Percentiles rank a stretch among this genome's conserved stretches.
Evolutionary conservation across 2,888 invertebrate species (phyloP).

Genomic region (Chloromyia formosa): DNA sequence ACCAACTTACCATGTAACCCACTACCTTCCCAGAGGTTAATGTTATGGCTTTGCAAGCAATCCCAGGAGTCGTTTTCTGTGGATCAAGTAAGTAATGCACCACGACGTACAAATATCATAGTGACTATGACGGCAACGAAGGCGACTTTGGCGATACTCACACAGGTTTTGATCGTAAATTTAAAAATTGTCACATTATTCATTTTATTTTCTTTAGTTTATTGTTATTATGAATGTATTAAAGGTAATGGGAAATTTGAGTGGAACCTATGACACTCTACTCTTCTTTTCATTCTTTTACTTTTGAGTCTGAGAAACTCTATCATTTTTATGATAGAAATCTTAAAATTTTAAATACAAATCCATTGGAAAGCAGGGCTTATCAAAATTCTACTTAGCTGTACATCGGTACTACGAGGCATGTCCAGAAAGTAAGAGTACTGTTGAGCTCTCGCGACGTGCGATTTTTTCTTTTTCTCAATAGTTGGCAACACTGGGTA

Average conservation of each 20-base stretch:
- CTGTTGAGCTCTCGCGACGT: too few relatives aligned
- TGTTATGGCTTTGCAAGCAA: constrained; percentile 23
- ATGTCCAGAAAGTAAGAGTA: too few relatives aligned
- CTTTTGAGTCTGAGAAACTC: too few relatives aligned
- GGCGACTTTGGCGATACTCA: constrained; percentile 8
- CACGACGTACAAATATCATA: constrained; percentile 9
- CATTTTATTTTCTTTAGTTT: constrained; percentile 56
- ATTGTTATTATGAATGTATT: constrained; percentile 13
- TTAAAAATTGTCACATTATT: constrained; percentile 64
- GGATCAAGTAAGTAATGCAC: background rate
- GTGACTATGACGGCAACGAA: background rate
- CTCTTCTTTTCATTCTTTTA: too few relatives aligned
- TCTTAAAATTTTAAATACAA: too few relatives aligned
- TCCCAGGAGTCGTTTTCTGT: constrained; percentile 22
- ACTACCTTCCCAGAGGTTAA: constrained; percentile 22
- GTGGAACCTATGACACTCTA: background rate
- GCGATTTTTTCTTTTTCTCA: too few relatives aligned
- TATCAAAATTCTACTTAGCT: too few relatives aligned
- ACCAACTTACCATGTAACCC: background rate
- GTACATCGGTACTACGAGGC: too few relatives aligned
- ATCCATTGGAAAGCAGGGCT: too few relatives aligned
- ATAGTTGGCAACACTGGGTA: too few relatives aligned
- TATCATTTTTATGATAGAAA: too few relatives aligned
- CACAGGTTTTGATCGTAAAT: constrained; percentile 57
- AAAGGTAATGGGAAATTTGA: background rate